Evolutionary conservation across 2,888 invertebrate species (phyloP), one percentile per base, ranked within the genome.

Genomic region (Protophormia terraenovae): DNA sequence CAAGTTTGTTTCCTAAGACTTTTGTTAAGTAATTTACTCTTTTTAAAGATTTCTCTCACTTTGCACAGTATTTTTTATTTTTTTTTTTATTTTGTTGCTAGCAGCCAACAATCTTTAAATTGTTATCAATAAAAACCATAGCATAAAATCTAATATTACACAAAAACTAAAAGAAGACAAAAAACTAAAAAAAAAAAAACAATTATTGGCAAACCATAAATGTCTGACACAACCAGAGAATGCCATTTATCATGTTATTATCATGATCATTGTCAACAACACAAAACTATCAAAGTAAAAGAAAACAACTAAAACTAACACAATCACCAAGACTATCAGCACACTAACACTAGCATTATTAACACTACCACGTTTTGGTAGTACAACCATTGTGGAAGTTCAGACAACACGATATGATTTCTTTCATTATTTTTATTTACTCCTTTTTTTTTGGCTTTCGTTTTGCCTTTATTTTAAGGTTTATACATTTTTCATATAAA

Each of bases 191-290:
- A 45, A 72, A 22, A 38, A 64, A 62, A 78, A 69, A 85, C 85
- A 85, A 85, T 85, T 85, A 85, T 85, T 85, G 85, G 82, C 85
- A 71, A 85, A 85, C 85, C 85, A 85, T 85, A 85, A 85, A 85
- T 85, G 85, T 85, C 85, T 78, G 82, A 85, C 85, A 85, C 78
- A 79, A 85, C 82, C 73, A 73, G 85, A 78, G 82, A 85, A 85
- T 85, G 85, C 85, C 85, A 85, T 85, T 82, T 85, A 79, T 79
- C 79, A 83, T 75, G 67, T 75, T 79, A 83, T 83, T 80, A 84
- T 71, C 84, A 76, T 80, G 80, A 80, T 77, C 84, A 81, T 72
- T 81, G 81, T 69, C 85, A 82, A 75, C 82, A 82, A 64, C 73
- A 83, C 78, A 81, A n/a, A n/a, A 84, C 76, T 45, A 72, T 80